Evolutionary conservation across 1,140 invertebrate genomes (phyloP).

Genomic region (Cyclina sinensis): DNA sequence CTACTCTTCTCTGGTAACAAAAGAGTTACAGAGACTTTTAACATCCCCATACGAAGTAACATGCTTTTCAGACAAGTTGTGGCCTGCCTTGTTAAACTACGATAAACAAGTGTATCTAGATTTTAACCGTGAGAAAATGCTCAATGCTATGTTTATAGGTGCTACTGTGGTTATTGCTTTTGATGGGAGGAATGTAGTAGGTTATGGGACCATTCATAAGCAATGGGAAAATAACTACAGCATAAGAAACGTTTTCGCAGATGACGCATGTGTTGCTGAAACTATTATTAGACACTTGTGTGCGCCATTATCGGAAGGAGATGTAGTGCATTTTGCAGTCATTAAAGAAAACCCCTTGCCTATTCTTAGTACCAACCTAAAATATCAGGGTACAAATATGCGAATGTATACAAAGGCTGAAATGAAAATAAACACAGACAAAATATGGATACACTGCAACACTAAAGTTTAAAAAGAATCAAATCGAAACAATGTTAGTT

Average conservation of each 20-base stretch:
- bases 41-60: neutral
- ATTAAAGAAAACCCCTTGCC: neutral
- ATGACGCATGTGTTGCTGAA: no score
- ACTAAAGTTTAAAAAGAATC: neutral
- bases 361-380: neutral
- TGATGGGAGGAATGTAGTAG: neutral
- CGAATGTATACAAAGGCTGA: neutral
- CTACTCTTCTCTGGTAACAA: neutral
- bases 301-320: neutral
- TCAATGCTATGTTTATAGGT: neutral
- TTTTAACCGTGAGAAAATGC: neutral
- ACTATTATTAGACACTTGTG: neutral
- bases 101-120: conserved; percentile 20
- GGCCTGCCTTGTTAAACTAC: neutral
- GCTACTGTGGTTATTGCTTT: neutral
- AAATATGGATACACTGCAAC: neutral
- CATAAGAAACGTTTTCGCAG: conserved; percentile 15
- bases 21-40: neutral
- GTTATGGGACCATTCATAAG: conserved; percentile 16
- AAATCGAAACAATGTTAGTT: no score
- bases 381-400: neutral
- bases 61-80: neutral
- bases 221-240: neutral
- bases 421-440: neutral
- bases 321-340: no score